Conservation (phyloP, 2,797 vertebrate genomes). For the Pithecia hirsuta region DNA sequence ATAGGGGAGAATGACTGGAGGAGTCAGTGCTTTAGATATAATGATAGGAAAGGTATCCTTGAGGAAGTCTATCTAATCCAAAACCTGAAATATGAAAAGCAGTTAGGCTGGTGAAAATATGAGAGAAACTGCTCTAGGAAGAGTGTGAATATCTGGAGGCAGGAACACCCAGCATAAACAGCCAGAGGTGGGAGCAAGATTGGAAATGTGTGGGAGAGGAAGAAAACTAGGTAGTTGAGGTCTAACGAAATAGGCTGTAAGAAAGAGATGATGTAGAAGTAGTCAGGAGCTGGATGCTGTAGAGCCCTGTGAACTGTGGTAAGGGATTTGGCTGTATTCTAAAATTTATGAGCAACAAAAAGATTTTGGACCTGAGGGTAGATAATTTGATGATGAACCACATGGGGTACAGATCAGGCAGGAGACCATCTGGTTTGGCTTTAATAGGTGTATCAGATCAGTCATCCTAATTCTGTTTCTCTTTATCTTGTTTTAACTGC, state of each 20-base stretch:
- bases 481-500: constrained; percentile 32
- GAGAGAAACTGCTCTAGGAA: not conserved
- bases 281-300: not conserved
- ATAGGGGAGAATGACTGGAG: not conserved
- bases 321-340: not conserved
- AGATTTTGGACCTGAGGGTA: not conserved
- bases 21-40: not conserved
- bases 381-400: not conserved
- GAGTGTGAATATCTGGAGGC: not conserved
- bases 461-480: not conserved
- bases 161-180: not conserved
- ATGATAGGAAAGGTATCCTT: not conserved
- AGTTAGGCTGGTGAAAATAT: not conserved
- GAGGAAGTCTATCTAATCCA: not conserved
- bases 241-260: not conserved
- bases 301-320: not conserved
- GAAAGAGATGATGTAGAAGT: not conserved
- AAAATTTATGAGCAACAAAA: not conserved
- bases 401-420: not conserved
- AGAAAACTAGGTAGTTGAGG: not conserved
- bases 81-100: not conserved
- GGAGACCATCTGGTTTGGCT: constrained; percentile 19
- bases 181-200: not conserved
- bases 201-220: not conserved
- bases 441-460: constrained; percentile 26